Evolutionary conservation across 1,140 invertebrate genomes (phyloP).

Genomic region (Chrysopa pallens): DNA sequence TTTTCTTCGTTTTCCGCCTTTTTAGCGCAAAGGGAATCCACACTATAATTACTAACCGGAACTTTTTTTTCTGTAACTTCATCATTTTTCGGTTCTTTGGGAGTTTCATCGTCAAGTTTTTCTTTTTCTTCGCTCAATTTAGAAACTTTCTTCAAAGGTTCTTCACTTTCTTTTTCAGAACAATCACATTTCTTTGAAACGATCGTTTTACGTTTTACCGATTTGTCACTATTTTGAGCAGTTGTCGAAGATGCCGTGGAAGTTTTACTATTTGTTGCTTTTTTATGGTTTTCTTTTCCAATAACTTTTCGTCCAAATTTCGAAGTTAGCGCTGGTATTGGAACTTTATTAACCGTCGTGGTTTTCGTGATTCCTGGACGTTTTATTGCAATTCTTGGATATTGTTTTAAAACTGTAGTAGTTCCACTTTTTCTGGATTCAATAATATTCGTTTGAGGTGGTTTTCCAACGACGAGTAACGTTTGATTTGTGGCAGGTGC

Average conservation of each 20-base stretch:
- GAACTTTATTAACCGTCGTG: slow-evolving; percentile 50
- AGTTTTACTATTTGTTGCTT: slow-evolving; percentile 6
- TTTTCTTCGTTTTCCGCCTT: slow-evolving; percentile 9
- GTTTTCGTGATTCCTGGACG: slow-evolving; percentile 35
- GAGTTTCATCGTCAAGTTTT: slow-evolving; percentile 10
- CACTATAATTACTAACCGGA: slow-evolving; percentile 5
- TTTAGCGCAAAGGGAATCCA: slow-evolving; percentile 5
- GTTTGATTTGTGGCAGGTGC: background rate
- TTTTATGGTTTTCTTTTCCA: slow-evolving; percentile 20
- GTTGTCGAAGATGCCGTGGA: too few species aligned
- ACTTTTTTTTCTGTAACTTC: slow-evolving; percentile 1
- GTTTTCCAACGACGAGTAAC: background rate
- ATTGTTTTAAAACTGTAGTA: slow-evolving; percentile 12
- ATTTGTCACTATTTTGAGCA: too few species aligned
- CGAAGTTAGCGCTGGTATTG: slow-evolving; percentile 40
- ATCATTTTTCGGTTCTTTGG: slow-evolving; percentile 8
- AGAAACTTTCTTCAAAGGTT: background rate
- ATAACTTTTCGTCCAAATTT: slow-evolving; percentile 21
- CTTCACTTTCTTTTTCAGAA: too few species aligned
- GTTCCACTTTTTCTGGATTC: slow-evolving; percentile 2
- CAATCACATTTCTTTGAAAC: too few species aligned
- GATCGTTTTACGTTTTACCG: too few species aligned
- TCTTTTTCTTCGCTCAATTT: slow-evolving; percentile 11
- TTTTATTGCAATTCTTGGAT: slow-evolving; percentile 32
- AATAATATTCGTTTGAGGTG: slow-evolving; percentile 1